A percentile compares a stretch with the other conserved stretches of the same genome.
phyloP scores from a whole-genome alignment of 37 sponge, comb jelly and placozoan species.

The Dysidea cf. avara region DNA sequence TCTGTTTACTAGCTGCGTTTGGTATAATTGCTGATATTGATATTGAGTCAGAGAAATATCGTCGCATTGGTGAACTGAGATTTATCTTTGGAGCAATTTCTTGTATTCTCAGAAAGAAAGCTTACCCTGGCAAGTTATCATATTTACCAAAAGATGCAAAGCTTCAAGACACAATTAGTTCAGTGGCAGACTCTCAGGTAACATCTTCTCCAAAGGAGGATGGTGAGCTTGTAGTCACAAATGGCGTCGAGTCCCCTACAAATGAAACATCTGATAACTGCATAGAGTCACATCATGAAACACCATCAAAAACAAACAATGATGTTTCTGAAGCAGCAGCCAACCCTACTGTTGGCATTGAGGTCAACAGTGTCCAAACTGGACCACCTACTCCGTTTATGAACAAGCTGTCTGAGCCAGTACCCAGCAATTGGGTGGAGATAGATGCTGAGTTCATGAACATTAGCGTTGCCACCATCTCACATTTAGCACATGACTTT shows the following conservation, averaged over 20 bases:
- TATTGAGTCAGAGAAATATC: slow-evolving; percentile 88
- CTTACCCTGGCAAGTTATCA: slow-evolving; percentile 64
- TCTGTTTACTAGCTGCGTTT: slow-evolving; percentile 65
- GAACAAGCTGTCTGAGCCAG: slow-evolving; percentile 16
- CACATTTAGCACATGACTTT: slow-evolving; percentile 38
- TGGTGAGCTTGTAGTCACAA: not conserved
- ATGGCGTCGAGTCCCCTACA: not conserved
- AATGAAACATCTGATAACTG: too few relatives aligned
- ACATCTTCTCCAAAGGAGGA: too few relatives aligned
- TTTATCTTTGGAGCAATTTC: slow-evolving; percentile 65
- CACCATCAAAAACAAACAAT: not conserved
- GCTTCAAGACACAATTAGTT: not conserved
- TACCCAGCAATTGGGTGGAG: slow-evolving; percentile 62
- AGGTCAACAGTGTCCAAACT: not conserved
- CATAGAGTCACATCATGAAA: not conserved
- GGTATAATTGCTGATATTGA: slow-evolving; percentile 86
- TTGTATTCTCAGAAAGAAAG: slow-evolving; percentile 54
- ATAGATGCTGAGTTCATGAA: slow-evolving; percentile 60
- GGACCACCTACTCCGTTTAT: too few relatives aligned
- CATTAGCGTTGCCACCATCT: slow-evolving; percentile 19
- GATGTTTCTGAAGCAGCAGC: not conserved
- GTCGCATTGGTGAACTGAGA: slow-evolving; percentile 68
- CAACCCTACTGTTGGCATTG: not conserved
- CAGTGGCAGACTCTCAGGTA: not conserved
- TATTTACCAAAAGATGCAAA: slow-evolving; percentile 63